These are phyloP conservation scores for Limnephilus auricula DNA, from an alignment of 2,888 invertebrate species.

Conservation along the genomic window DNA sequence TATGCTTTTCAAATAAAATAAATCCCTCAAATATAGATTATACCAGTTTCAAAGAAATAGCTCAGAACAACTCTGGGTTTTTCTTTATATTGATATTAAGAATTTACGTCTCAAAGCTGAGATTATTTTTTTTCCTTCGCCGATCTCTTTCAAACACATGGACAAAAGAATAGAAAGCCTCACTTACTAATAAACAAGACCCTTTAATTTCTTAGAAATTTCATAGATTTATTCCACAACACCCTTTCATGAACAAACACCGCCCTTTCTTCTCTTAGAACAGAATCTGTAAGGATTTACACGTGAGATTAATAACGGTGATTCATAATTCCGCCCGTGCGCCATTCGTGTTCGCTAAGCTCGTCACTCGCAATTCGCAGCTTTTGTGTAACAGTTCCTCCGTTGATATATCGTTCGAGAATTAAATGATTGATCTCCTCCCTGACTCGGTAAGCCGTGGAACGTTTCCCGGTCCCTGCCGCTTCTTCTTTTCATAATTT, in stretches of 20 bases:
- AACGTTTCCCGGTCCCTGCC: neutral
- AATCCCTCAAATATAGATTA: neutral
- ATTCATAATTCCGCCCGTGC: conserved; percentile 37
- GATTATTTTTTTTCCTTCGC: neutral
- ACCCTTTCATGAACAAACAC: neutral
- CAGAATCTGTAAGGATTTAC: conserved; percentile 28
- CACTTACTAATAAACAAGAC: neutral
- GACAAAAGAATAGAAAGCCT: neutral
- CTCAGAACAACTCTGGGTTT: neutral
- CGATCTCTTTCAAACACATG: neutral
- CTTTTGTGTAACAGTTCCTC: conserved; percentile 19
- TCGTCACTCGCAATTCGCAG: conserved; percentile 6
- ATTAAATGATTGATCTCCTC: conserved; percentile 37
- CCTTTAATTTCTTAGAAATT: neutral
- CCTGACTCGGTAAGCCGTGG: conserved; percentile 13
- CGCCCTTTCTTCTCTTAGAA: conserved; percentile 3
- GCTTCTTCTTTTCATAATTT: conserved; percentile 12
- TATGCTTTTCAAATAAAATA: neutral
- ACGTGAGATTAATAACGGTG: conserved; percentile 44
- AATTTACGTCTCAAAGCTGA: neutral
- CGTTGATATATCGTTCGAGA: conserved; percentile 14
- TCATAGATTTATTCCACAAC: neutral
- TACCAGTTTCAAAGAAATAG: neutral
- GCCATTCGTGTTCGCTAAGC: neutral
- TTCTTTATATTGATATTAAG: neutral